Base-by-base conservation (phyloP, 2,888 invertebrate species). In the Omphaloscelis lunosa region DNA sequence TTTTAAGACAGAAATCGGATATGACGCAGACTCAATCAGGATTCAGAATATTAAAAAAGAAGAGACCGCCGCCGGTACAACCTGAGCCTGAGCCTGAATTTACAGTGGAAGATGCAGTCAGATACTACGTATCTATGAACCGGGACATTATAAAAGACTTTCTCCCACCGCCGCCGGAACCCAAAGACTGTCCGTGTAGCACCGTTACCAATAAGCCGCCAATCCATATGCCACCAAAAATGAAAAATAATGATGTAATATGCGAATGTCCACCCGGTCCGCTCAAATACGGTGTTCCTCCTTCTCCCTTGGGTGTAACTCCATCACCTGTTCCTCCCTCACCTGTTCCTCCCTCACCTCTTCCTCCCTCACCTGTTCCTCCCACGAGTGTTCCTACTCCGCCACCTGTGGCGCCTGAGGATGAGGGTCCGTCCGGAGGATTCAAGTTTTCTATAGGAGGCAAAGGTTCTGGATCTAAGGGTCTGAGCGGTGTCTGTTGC, bases 1-100 rank as follows among this genome's bases (percentile, higher is more conserved):
- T 53, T 53, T 1, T 84, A 53, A 92, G 87, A 84, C 84, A 91
- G 39, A 90, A 89, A 79, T 94, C 94, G 0, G 90, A 93, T 29
- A 88, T 92, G 83, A 93, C 95, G 12, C 93, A 94, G 75, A 92
- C 90, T 23, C 91, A 87, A 1, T 94, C 94, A 8, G 94, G 94
- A n/a, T 95, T 95, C 74, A 92, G 87, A 86, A 68, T 94, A 15
- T 81, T 89, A n/a, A 85, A 89, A 23, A 84, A 83, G n/a, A 91
- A 89, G 70, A 91, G 79, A 75, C 51, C 11, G 6, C 51, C 11
- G 6, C 59, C 63, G 7, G 76, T 66, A 15, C 68, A 75, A 17
- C 45, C 85, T 1, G 89, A 89, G 39, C 71, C 80, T 0, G 90
- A 92, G 39, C 71, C 80, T 0, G 90, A 92, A 56, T 86, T 91